A percentile compares a stretch with the other conserved stretches of the same genome.
phyloP scores from a whole-genome alignment of 2,113 vertebrate species.

The Egretta garzetta region DNA sequence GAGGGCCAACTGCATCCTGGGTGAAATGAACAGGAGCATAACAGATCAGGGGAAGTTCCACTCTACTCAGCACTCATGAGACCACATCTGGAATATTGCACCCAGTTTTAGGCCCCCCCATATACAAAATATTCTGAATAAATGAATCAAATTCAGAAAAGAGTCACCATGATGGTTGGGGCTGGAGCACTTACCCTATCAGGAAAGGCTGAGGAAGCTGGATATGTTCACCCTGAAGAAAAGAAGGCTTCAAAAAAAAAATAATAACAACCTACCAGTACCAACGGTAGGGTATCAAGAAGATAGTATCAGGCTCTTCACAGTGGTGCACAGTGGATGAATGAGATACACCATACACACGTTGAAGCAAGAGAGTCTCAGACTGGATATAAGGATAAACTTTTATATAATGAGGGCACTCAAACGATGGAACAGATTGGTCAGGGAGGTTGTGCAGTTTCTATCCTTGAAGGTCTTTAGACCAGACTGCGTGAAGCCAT shows the following conservation, averaged over 20 bases:
- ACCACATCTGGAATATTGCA: background rate
- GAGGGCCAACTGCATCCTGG: accelerated
- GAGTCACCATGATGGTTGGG: background rate
- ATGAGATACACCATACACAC: background rate
- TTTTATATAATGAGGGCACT: background rate
- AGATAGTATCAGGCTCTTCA: background rate
- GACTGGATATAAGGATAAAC: background rate
- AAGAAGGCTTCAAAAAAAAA: background rate
- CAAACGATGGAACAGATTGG: background rate
- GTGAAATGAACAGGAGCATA: background rate
- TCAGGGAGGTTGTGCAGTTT: background rate
- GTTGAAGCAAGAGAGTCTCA: background rate
- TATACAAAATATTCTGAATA: background rate
- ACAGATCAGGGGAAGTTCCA: background rate
- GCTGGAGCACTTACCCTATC: background rate
- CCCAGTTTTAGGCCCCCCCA: background rate
- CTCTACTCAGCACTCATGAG: background rate
- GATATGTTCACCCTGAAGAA: background rate
- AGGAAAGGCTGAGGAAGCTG: background rate
- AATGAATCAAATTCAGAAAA: background rate
- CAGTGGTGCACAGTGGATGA: too few species aligned
- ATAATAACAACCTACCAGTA: background rate
- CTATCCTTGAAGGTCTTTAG: background rate
- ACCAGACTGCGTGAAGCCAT: background rate
- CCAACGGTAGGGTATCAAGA: background rate